Evolutionary conservation across 2,113 vertebrate species (phyloP).

Genomic region (Ancistrus triradiatus): DNA sequence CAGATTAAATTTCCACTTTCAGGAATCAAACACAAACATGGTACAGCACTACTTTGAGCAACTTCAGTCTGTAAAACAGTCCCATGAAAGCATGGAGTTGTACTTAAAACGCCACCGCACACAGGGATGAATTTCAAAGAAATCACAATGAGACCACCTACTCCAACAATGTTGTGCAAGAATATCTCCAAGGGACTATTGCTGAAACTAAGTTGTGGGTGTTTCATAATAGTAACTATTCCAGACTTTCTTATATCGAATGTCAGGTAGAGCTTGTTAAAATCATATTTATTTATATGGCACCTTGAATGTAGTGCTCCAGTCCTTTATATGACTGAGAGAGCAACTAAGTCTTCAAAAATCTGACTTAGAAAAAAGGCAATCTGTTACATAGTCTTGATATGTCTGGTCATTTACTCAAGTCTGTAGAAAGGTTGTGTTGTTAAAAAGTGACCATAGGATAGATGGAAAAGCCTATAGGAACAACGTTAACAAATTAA

Average conservation of each 20-base stretch:
- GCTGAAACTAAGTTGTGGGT: conserved; percentile 7
- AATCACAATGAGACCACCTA: background rate
- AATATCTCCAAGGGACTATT: conserved; percentile 9
- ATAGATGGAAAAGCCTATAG: no score
- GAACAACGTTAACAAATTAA: no score
- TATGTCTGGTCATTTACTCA: no score
- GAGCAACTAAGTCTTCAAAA: no score
- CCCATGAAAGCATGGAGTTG: background rate
- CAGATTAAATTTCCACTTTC: background rate
- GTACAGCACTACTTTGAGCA: background rate
- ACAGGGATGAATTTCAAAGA: background rate
- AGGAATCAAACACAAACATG: background rate
- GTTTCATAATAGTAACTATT: background rate
- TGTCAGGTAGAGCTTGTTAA: no score
- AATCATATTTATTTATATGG: no score
- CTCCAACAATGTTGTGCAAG: background rate
- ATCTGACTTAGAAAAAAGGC: no score
- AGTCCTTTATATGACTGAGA: no score
- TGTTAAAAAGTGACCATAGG: no score
- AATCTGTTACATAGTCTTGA: no score
- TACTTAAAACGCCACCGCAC: background rate
- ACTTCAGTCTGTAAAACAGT: background rate
- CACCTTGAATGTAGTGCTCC: no score
- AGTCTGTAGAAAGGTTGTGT: no score
- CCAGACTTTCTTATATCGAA: background rate